These are phyloP conservation scores for Acridotheres tristis DNA, from an alignment of 2,797 vertebrate species.

Conservation along the genomic window DNA sequence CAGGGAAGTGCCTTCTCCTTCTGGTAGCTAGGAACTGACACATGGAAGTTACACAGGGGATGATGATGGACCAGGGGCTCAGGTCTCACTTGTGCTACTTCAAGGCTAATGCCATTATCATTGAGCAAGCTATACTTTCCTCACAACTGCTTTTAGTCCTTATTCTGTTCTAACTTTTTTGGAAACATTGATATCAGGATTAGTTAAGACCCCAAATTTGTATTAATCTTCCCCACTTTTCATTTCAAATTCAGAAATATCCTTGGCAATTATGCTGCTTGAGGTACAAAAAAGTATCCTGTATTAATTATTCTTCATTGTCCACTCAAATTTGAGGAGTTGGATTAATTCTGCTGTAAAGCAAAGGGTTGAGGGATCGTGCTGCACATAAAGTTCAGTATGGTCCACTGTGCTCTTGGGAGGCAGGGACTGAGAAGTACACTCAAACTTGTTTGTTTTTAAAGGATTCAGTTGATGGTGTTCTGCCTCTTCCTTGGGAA, in stretches of 20 bases:
- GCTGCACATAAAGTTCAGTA: neutral
- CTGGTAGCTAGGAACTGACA: neutral
- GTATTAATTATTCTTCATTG: neutral
- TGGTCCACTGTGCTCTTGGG: neutral
- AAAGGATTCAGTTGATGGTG: neutral
- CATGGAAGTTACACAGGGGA: neutral
- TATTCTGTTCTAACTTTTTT: neutral
- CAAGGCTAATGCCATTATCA: neutral
- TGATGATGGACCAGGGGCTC: neutral
- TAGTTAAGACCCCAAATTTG: neutral
- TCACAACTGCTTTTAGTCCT: neutral
- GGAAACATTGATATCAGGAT: neutral
- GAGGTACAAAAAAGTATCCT: neutral
- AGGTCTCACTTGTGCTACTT: neutral
- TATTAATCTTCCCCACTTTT: neutral
- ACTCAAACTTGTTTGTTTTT: neutral
- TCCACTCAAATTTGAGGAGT: neutral
- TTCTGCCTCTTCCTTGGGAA: neutral
- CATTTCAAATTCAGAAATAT: neutral
- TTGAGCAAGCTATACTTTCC: neutral
- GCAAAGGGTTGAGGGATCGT: neutral
- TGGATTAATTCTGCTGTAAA: neutral
- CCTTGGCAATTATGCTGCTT: neutral
- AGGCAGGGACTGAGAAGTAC: neutral
- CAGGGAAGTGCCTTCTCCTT: neutral